Percentiles rank a stretch among this genome's conserved stretches.
These are phyloP conservation scores for Passerina amoena DNA, from an alignment of 2,113 vertebrate genomes.

Conservation along the genomic window DNA sequence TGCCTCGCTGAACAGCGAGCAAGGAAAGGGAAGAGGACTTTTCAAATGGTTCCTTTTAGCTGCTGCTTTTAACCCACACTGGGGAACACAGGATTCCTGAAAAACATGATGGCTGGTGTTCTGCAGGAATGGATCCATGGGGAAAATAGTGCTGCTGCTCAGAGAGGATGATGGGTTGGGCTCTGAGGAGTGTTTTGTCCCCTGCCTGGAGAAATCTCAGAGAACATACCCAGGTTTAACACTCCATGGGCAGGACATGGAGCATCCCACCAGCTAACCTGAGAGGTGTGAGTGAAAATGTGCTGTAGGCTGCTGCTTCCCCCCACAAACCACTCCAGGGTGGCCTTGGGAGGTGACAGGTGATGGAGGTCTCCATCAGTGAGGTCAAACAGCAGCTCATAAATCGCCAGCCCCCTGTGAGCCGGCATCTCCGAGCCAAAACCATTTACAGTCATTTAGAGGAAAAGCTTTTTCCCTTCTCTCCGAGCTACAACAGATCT, in stretches of 20 bases:
- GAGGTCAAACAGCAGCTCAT: not conserved
- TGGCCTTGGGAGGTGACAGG: not conserved
- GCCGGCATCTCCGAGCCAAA: not conserved
- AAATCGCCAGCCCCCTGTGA: not conserved
- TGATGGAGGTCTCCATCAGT: not conserved
- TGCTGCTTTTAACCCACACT: not conserved
- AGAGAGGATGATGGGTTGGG: not conserved
- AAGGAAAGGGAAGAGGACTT: conserved; percentile 5
- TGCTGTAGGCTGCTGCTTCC: not conserved
- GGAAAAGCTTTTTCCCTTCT: conserved; percentile 18
- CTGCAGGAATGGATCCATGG: not conserved
- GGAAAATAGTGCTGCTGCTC: not conserved
- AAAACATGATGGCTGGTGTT: not conserved
- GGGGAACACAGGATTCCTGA: not conserved
- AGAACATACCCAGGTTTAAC: rapidly evolving
- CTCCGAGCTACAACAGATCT: conserved; percentile 24
- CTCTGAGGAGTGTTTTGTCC: not conserved
- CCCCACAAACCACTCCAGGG: not conserved
- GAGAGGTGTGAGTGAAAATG: not conserved
- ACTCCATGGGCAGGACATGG: rapidly evolving
- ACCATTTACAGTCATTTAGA: not conserved
- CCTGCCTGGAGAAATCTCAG: rapidly evolving
- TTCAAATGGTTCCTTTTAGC: not conserved
- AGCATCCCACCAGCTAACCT: rapidly evolving
- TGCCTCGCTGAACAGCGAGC: not conserved